Evolutionary conservation across 1,140 invertebrate species (phyloP), one percentile per base, ranked within the genome.

Genomic region (Heliothis virescens): DNA sequence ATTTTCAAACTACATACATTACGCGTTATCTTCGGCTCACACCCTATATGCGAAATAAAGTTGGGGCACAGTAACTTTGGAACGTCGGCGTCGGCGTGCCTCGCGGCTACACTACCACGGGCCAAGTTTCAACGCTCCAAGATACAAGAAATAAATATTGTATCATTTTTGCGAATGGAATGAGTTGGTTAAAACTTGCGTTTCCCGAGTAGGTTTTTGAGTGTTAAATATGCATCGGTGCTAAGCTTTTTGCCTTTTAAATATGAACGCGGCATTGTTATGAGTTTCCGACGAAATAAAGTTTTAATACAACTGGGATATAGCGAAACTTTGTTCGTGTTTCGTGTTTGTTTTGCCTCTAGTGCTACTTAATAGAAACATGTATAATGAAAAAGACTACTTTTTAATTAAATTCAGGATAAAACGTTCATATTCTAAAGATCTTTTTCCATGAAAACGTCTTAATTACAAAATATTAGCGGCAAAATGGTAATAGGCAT

Each of bases 141-240:
- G 72, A 71, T 67, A 79, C 69, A 67, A 67, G 72, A 79, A 69
- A 79, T 82, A 79, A 82, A 82, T 79, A 79, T 82, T 79, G 60
- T 72, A 82, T 72, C 78, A 65, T 80, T 82, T 79, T 82, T 69
- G 13, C 69, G 52, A 75, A 79, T 79, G 76, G 53, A 41, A 82
- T 47, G 76, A 79, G 80, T 82, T 82, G 75, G 75, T 82, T 82
- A 82, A 79, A 67, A 82, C 60, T 69, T 79, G 18, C 53, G 21
- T 21, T 59, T 21, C 13, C 11, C n/a, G 50, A 71, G 73, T 71
- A 53, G 10, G 11, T 52, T 47, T 52, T 79, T 71, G 47, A 50
- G n/a, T 47, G 21, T 79, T 77, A 77, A 67, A 53, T 77, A 65
- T 77, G 63, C 59, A 62, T 52, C 59, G 41, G 47, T 52, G 48